Evolutionary conservation across 2,797 vertebrate genomes (phyloP).

Genomic region (Argya squamiceps): DNA sequence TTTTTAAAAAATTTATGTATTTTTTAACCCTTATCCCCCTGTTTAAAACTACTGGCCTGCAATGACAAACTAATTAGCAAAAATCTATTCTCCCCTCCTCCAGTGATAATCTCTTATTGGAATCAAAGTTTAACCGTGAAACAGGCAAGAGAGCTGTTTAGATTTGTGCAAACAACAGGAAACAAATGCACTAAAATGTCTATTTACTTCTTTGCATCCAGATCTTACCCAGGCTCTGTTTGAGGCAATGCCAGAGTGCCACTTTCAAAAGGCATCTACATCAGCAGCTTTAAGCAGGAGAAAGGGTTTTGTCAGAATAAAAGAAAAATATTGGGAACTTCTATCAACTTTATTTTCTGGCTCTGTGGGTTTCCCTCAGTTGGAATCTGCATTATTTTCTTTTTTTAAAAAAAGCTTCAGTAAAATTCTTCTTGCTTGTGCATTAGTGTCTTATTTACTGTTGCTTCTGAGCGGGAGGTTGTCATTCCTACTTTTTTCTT

Average conservation of each 20-base stretch:
- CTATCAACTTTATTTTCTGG: slow-evolving; percentile 45
- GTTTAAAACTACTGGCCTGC: neutral
- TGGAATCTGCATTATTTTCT: slow-evolving; percentile 9
- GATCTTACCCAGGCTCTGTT: neutral
- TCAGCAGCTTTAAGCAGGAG: slow-evolving; percentile 6
- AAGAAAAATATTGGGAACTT: slow-evolving; percentile 18
- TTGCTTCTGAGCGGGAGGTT: neutral
- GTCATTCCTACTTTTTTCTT: neutral
- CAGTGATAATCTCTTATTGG: neutral
- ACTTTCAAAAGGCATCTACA: neutral
- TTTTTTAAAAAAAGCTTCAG: neutral
- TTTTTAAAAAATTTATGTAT: too few species aligned
- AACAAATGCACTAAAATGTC: neutral
- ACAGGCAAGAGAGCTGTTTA: neutral
- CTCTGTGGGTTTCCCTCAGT: slow-evolving; percentile 40
- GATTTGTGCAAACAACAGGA: neutral
- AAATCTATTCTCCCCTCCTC: neutral
- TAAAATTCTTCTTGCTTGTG: slow-evolving; percentile 1
- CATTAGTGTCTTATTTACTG: slow-evolving; percentile 21
- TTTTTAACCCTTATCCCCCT: neutral
- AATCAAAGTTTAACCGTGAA: neutral
- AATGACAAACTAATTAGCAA: neutral
- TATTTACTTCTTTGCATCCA: slow-evolving; percentile 16
- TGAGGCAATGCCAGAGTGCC: neutral
- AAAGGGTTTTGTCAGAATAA: slow-evolving; percentile 41